Conservation (phyloP, 92 coral and sea anemone species). For the Actinostola sp. region DNA sequence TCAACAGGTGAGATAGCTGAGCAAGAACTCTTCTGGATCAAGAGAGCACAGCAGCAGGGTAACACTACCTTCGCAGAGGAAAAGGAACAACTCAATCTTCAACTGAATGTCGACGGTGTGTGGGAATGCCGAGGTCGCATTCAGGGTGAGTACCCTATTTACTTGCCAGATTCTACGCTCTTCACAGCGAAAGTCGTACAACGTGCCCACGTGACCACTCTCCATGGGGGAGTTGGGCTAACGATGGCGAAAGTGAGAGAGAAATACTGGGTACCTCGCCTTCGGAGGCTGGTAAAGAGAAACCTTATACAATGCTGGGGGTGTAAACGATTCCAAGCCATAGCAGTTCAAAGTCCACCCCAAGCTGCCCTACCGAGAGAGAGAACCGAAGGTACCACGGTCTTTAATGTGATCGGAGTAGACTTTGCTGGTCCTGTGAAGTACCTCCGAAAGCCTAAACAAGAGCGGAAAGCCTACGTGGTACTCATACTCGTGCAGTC, state of each 20-base stretch:
- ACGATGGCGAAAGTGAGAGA: too few species aligned
- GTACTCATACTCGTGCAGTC: constrained; percentile 36
- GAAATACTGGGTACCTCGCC: too few species aligned
- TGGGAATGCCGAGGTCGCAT: constrained; percentile 41
- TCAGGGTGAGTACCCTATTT: constrained; percentile 33
- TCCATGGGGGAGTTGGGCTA: constrained; percentile 18
- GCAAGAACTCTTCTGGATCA: constrained; percentile 40
- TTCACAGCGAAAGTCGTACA: constrained; percentile 31
- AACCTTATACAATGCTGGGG: too few species aligned
- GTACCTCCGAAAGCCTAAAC: constrained; percentile 15
- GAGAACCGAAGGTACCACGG: constrained; percentile 25
- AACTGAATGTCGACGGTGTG: constrained; percentile 33
- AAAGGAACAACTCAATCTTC: constrained; percentile 43
- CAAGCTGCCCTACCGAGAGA: constrained; percentile 14
- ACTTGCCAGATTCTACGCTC: constrained; percentile 22
- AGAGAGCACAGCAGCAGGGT: constrained; percentile 43
- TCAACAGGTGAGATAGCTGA: constrained; percentile 24
- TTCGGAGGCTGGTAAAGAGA: too few species aligned
- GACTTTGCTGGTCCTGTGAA: constrained; percentile 51
- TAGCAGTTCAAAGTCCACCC: too few species aligned
- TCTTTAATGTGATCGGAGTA: constrained; percentile 32
- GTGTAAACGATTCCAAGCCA: too few species aligned
- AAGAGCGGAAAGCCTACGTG: constrained; percentile 28
- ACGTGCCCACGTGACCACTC: constrained; percentile 19
- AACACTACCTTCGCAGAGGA: constrained; percentile 16